Conservation (phyloP, 2,888 invertebrate species). For the Eucriotettix oculatus region DNA sequence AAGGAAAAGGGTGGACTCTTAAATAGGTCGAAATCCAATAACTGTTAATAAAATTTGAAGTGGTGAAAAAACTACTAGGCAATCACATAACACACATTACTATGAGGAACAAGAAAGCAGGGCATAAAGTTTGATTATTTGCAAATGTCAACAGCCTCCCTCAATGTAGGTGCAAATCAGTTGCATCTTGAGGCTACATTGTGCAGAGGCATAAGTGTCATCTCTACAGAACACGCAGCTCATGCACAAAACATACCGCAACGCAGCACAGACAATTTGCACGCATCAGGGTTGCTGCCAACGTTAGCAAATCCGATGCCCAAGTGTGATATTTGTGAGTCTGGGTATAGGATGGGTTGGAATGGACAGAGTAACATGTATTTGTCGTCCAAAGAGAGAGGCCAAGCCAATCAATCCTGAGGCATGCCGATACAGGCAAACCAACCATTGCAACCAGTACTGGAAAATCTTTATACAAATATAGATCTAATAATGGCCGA, state of each 20-base stretch:
- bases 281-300: not conserved
- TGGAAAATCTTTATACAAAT: not conserved
- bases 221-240: not conserved
- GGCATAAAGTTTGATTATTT: not conserved
- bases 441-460: conserved; percentile 6
- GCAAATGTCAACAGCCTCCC: not conserved
- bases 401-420: conserved; percentile 9
- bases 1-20: no score
- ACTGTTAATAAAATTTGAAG: not conserved
- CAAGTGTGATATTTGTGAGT: not conserved
- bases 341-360: not conserved
- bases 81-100: conserved; percentile 8
- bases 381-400: conserved; percentile 10
- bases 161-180: not conserved
- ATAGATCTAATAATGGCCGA: not conserved
- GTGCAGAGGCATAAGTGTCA: not conserved
- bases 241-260: not conserved
- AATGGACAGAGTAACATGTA: conserved; percentile 5
- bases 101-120: not conserved
- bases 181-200: not conserved
- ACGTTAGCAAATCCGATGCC: not conserved
- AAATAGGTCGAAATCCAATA: no score
- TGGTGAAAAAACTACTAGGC: conserved; percentile 8
- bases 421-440: conserved; percentile 10
- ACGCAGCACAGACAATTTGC: not conserved